Evolutionary conservation across 2,888 invertebrate species (phyloP), one percentile per base, ranked within the genome.

Genomic region (Physocephala rufipes): DNA sequence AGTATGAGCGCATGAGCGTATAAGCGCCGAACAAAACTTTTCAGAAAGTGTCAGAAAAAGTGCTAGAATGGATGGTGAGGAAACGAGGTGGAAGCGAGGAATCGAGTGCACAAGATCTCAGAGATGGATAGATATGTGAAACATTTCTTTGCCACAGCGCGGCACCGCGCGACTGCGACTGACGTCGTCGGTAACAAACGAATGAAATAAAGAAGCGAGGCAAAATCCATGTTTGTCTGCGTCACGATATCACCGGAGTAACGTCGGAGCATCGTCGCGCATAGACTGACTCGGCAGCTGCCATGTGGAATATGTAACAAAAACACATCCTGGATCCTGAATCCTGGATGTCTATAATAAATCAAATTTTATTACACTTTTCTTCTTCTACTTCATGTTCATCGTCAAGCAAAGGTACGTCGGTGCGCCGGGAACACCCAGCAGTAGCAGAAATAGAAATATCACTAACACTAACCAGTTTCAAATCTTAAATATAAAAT

Each of bases 281-380:
- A n/a, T n/a, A 68, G 74, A 67, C 53, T 70, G 70, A 59, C 70
- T 64, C 58, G 67, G 71, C 71, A 65, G 71, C 59, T 75, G 75
- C 75, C 74, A 78, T 67, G 75, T 76, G 75, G 76, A 76, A 76
- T 78, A 75, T 76, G 76, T 77, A 71, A 74, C 74, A 66, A 62
- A 74, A 75, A 76, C 78, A 81, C 78, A 82, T 82, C 82, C 84
- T 82, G 78, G n/a, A n/a, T n/a, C 84, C 83, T 81, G 82, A 84
- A 84, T 85, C 84, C 84, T 85, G n/a, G n/a, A n/a, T n/a, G 86
- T 85, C 86, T 81, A 82, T 83, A 85, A 85, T 85, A 85, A 85
- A 85, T 85, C 86, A 85, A 85, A 86, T 86, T 86, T 85, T 85
- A 85, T 85, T 86, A 86, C 85, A 85, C 83, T 86, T 85, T 85